phyloP scores from a whole-genome alignment of 2,113 vertebrate genomes.

The Agapornis roseicollis region DNA sequence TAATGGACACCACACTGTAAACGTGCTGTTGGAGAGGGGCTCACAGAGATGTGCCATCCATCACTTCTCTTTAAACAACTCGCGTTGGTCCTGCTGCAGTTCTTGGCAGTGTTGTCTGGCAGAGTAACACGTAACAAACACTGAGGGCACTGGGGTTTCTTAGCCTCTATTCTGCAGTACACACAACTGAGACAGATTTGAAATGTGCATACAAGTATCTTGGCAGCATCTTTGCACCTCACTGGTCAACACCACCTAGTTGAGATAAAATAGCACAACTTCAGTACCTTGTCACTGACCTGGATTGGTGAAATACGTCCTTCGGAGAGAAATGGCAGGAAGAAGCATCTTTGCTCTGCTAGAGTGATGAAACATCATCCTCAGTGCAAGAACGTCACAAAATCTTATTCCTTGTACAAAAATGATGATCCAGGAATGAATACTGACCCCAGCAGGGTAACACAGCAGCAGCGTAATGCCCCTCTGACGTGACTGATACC shows the following conservation, averaged over 20 bases:
- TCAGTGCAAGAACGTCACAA: background rate
- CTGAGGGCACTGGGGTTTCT: fast-evolving
- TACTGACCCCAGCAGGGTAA: background rate
- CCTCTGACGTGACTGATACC: fast-evolving
- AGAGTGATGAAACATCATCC: background rate
- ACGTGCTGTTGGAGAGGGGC: fast-evolving
- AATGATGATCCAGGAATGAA: background rate
- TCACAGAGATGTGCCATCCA: fast-evolving
- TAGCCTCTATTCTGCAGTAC: background rate
- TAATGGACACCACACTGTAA: fast-evolving
- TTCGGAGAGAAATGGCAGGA: background rate
- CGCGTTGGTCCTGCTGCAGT: fast-evolving
- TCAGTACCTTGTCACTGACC: background rate
- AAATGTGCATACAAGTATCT: fast-evolving
- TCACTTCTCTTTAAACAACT: fast-evolving
- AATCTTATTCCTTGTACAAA: background rate
- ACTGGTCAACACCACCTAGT: fast-evolving
- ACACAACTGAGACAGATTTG: no score
- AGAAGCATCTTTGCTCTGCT: background rate
- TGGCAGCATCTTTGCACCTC: background rate
- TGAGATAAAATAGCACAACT: background rate
- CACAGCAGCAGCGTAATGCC: background rate
- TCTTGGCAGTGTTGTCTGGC: background rate
- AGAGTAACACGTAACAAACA: fast-evolving
- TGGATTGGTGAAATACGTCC: background rate